These are phyloP conservation scores for Polyodon spathula DNA, from an alignment of 2,113 vertebrate genomes.

Conservation along the genomic window DNA sequence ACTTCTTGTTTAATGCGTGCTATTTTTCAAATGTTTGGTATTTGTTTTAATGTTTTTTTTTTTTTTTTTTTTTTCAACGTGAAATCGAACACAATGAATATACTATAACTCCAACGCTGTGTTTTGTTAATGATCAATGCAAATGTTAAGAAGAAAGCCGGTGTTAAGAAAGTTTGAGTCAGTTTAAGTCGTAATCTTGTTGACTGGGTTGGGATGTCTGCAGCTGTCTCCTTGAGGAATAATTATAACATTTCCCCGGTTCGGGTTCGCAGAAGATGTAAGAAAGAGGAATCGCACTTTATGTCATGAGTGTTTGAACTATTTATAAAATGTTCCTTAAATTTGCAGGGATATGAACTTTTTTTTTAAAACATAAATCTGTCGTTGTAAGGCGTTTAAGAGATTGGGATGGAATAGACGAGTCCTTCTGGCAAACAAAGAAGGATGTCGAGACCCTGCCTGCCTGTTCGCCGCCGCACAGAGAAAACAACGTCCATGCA, in stretches of 20 bases:
- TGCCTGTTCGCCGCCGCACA: conserved; percentile 25
- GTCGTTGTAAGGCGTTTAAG: not conserved
- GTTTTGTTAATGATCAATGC: too few species aligned
- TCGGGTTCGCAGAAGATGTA: conserved; percentile 28
- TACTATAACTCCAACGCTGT: too few species aligned
- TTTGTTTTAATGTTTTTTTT: too few species aligned
- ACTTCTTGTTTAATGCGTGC: too few species aligned
- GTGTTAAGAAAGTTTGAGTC: conserved; percentile 18
- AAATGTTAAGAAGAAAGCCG: not conserved
- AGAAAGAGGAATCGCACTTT: conserved; percentile 32
- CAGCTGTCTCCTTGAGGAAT: conserved; percentile 27
- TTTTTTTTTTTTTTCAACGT: too few species aligned
- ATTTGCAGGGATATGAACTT: too few species aligned
- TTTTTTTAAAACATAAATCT: too few species aligned
- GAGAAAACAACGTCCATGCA: conserved; percentile 16
- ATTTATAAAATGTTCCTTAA: too few species aligned
- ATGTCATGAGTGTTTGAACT: not conserved
- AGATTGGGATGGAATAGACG: conserved; percentile 17
- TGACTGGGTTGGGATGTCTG: conserved; percentile 30
- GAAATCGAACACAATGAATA: too few species aligned
- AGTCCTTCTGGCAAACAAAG: conserved; percentile 45
- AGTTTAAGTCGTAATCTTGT: conserved; percentile 1
- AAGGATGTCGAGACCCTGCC: conserved; percentile 22
- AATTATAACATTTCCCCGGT: conserved; percentile 19
- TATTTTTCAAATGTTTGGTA: too few species aligned